Evolutionary conservation across 1,140 invertebrate genomes (phyloP).

Genomic region (Sminthurides bifidus): DNA sequence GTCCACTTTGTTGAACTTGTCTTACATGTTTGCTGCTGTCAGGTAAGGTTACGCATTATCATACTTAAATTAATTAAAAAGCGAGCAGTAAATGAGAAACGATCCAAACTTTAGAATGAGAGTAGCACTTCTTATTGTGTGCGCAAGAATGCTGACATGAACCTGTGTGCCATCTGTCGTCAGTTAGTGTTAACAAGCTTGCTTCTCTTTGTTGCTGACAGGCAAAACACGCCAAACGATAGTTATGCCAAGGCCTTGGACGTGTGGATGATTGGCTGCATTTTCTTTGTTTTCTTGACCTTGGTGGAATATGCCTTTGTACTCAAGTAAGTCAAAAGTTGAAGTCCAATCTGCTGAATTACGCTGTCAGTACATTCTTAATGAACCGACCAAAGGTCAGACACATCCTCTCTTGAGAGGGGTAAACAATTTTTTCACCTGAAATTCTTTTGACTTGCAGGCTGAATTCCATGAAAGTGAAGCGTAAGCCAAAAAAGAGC

Average conservation of each 20-base stretch:
- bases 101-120: no score
- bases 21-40: conserved; percentile 52
- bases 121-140: no score
- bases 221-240: conserved; percentile 49
- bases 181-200: neutral
- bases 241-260: conserved; percentile 57
- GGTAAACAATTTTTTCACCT: neutral
- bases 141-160: no score
- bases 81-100: no score
- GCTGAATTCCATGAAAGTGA: no score
- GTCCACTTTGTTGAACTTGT: conserved; percentile 47
- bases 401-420: no score
- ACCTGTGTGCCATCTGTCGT: neutral
- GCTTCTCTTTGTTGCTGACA: conserved; percentile 27
- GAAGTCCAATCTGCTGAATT: neutral
- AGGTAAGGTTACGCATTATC: conserved; percentile 37
- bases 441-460: neutral
- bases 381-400: no score
- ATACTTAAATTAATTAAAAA: neutral
- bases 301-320: conserved; percentile 60
- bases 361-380: no score
- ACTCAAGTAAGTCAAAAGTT: conserved; percentile 33
- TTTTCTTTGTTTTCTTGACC: conserved; percentile 56
- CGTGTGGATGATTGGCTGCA: conserved; percentile 58
- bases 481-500: no score